Evolutionary conservation across 2,888 invertebrate genomes (phyloP), one percentile per base, ranked within the genome.

Genomic region (Laothoe populi): DNA sequence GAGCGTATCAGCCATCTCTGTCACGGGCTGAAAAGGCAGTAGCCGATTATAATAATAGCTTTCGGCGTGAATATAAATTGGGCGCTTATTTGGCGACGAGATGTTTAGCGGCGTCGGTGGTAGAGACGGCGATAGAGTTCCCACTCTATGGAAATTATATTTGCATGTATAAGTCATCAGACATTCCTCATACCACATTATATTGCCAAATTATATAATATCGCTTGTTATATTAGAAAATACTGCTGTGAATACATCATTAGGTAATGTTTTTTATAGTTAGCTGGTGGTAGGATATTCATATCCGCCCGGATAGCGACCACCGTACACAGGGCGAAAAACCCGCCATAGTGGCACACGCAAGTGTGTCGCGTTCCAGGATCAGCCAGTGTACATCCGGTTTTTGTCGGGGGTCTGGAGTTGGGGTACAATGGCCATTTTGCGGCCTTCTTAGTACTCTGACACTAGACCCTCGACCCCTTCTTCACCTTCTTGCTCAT

Each of bases 31-130:
- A 67, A 70, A 61, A 67, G 70, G 72, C 74, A 73, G 71, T 73
- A 70, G 71, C 75, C 83, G 85, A 87, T 87, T 88, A 89, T 88
- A 86, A 85, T 88, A 88, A 89, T 88, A 73, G 70, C 67, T 78
- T 65, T 75, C 70, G 77, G 74, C 73, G 78, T 81, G 90, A 88
- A 90, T 91, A 91, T 83, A 85, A 90, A 90, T 90, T 85, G 88
- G 88, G 82, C 79, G 78, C 81, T 90, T 88, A 89, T 89, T 87
- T 90, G 31, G 86, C 87, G 84, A 84, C 82, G 89, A 90, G 83
- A 84, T 88, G 87, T 88, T 87, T 85, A 87, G 84, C 82, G 83
- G 78, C 75, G 74, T 74, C 72, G 64, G 67, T 77, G 42, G 38
- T 38, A 38, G 38, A 38, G 24, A 23, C 13, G 46, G 46, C 46